phyloP scores from a whole-genome alignment of 2,797 vertebrate species.

The Propithecus perrieri region DNA sequence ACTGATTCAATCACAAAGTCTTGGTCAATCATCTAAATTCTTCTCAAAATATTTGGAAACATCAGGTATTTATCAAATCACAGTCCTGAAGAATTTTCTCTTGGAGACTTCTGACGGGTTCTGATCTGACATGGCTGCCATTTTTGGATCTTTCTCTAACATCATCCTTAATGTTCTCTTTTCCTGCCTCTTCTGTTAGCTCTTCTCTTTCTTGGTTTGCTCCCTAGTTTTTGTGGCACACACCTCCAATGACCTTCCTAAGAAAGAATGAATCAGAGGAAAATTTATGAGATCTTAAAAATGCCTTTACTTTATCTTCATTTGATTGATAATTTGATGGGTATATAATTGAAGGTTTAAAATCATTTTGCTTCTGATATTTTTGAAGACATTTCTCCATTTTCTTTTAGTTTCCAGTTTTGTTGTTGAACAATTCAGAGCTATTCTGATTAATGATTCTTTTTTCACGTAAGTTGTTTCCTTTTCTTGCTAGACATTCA shows the following conservation, averaged over 20 bases:
- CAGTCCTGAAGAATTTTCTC: background rate
- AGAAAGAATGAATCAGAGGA: background rate
- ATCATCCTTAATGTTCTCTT: too few species aligned
- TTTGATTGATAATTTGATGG: background rate
- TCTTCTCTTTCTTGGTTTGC: background rate
- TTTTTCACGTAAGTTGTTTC: background rate
- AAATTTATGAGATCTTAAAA: background rate
- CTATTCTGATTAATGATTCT: background rate
- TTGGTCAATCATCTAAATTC: background rate
- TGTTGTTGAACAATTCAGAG: conserved; percentile 4
- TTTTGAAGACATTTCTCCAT: background rate
- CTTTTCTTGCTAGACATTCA: background rate
- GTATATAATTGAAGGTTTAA: background rate
- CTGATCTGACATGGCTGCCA: background rate
- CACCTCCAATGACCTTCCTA: background rate
- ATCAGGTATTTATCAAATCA: background rate
- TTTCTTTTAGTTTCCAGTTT: background rate
- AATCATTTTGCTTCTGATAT: background rate
- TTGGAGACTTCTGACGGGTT: background rate
- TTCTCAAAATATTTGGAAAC: background rate
- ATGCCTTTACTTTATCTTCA: background rate
- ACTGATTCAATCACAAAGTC: background rate
- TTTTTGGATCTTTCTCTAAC: background rate
- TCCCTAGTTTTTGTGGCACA: background rate
- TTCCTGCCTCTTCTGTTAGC: background rate